Evolutionary conservation across 2,113 vertebrate species (phyloP), one percentile per base, ranked within the genome.

Genomic region (Gasterosteus nipponicus): DNA sequence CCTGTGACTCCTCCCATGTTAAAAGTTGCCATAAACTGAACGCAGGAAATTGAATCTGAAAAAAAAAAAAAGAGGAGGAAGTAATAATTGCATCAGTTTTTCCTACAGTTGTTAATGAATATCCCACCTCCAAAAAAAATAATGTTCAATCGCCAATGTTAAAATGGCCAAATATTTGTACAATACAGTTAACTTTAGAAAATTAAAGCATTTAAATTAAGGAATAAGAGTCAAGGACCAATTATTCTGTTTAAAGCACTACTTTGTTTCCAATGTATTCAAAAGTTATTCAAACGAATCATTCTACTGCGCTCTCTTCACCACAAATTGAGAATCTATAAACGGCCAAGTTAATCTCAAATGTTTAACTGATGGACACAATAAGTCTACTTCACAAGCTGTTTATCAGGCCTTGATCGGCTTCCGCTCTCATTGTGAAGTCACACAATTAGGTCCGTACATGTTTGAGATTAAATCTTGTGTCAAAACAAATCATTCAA

Each of bases 1-100:
- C 94, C 95, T 12, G 16, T 92, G 69, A 95, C 87, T n/a, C 93
- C 94, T 10, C 74, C 87, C 95, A 95, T 95, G 80, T 95, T 95
- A 14, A 95, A 70, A 35, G 75, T 58, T 1, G 93, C 94, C 67
- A 44, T 3, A 86, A 92, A 95, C 41, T 61, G 82, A 73, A 77
- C 56, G 54, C 87, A 85, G 63, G 74, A 82, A 19, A 78, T 69
- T 10, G 73, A 82, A 83, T 80, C 95, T 95, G 80, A 65, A 90
- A 85, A 77, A 7, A 65, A 90, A 85, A 77, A 7, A 22, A 77
- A 0, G 7, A 80, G 9, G 6, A 42, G 29, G 42, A 67, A n/a
- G 6, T 49, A 39, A 56, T 56, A 10, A 35, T 42, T 11, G 0
- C 42, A 42, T 63, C 0, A 1, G 38, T 18, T 31, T 12, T 12